Percentiles rank a stretch among this genome's conserved stretches.
Evolutionary conservation across 2,797 vertebrate genomes (phyloP).

Genomic region (Pelodytes ibericus): DNA sequence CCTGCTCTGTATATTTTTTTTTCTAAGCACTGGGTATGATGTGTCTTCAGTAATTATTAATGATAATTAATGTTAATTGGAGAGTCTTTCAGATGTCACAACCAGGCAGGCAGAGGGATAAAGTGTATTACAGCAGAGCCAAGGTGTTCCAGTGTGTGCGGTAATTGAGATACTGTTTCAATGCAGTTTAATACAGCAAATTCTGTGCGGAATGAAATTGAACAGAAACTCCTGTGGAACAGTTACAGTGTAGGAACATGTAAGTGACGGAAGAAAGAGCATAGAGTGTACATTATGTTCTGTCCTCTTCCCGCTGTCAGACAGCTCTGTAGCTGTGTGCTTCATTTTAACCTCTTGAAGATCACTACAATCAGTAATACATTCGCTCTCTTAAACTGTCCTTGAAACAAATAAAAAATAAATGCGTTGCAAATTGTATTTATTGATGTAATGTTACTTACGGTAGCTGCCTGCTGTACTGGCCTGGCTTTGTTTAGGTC

Average conservation of each 20-base stretch:
- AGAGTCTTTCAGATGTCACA: conserved; percentile 22
- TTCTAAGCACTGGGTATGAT: conserved; percentile 30
- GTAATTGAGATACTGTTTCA: conserved; percentile 36
- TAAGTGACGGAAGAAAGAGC: conserved; percentile 35
- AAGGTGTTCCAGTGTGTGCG: conserved; percentile 19
- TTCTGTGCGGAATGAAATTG: conserved; percentile 38
- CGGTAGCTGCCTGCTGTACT: neutral
- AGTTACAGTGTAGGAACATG: conserved; percentile 45
- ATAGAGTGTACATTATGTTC: conserved; percentile 51
- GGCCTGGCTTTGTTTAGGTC: neutral
- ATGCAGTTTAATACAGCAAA: conserved; percentile 24
- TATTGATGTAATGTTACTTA: neutral
- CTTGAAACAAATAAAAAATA: neutral
- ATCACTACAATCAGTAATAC: too few species aligned
- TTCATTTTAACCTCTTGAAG: conserved; percentile 16
- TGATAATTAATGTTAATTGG: conserved; percentile 49
- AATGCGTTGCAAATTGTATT: neutral
- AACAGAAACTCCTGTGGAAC: conserved; percentile 32
- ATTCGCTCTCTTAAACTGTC: too few species aligned
- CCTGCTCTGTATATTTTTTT: conserved; percentile 20
- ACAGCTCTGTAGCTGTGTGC: conserved; percentile 17
- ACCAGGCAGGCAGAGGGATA: conserved; percentile 34
- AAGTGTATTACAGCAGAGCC: conserved; percentile 2
- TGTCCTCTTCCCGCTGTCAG: conserved; percentile 43
- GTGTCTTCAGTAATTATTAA: conserved; percentile 9